Base-by-base conservation (phyloP, 2,113 vertebrate species). In the Chaetodon trifascialis region DNA sequence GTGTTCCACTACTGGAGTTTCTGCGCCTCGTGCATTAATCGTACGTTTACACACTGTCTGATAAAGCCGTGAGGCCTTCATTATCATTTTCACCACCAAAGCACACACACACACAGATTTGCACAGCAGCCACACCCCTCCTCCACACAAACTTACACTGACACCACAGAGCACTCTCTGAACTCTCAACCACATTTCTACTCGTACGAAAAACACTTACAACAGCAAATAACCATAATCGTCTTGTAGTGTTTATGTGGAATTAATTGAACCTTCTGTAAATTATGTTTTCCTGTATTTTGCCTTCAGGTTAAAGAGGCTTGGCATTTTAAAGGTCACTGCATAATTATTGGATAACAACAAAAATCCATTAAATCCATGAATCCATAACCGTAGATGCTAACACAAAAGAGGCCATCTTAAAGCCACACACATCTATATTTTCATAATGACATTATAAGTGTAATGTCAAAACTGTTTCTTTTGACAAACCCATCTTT, bases 81-180 rank as follows among this genome's bases (percentile, higher is more conserved):
- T 74, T 84, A 14, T 90, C 75, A 69, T 67, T 54, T 67, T 75
- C 71, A 75, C 55, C 73, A 85, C 54, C 52, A n/a, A 21, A 73
- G 58, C 60, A 11, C 69, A 46, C 56, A 11, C 69, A 46, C 56
- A 69, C 71, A 76, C 54, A 82, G 82, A 82, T 82, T 76, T 55
- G 69, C 73, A 46, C 67, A 71, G 62, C 52, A 30, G 73, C 59
- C 56, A 55, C 52, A 2, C 79, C 38, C 36, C 70, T 76, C 47
- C 30, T 49, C 68, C 54, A 72, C 58, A 60, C 80, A 67, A 78
- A 56, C 52, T 1, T 23, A 12, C 16, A 58, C 40, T 62, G 51
- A 73, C 83, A 78, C 73, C 69, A 25, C 76, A 51, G 56, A 81
- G 73, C 67, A 47, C 58, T 34, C 47, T 11, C 6, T 67, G 38